Percentiles rank a stretch among this genome's conserved stretches.
Evolutionary conservation across 2,797 vertebrate species (phyloP).

Genomic region (Yasuhikotakia modesta): DNA sequence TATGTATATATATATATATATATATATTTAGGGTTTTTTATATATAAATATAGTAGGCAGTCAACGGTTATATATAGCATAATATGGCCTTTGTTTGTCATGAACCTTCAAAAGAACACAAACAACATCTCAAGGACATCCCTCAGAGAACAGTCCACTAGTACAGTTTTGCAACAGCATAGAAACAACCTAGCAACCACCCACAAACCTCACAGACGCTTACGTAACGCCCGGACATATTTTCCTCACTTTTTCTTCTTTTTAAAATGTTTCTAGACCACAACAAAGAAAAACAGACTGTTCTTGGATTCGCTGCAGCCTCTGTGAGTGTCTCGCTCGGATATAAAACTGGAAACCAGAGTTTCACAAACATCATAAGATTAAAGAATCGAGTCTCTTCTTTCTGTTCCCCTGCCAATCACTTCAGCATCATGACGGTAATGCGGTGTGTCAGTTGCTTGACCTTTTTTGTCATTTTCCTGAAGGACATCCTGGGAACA

Average conservation of each 20-base stretch:
- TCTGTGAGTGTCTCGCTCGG: neutral
- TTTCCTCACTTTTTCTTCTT: too few relatives aligned
- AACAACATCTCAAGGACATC: slow-evolving; percentile 42
- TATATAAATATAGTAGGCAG: too few relatives aligned
- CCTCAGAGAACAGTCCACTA: too few relatives aligned
- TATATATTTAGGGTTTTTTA: too few relatives aligned
- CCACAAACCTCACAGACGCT: too few relatives aligned
- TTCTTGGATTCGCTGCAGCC: slow-evolving; percentile 11
- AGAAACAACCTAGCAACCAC: neutral
- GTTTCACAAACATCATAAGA: slow-evolving; percentile 51
- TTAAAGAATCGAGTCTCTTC: slow-evolving; percentile 16
- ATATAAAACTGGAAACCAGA: neutral
- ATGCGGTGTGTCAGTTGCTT: slow-evolving; percentile 56
- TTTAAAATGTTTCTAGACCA: too few relatives aligned
- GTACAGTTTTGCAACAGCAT: too few relatives aligned
- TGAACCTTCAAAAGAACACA: slow-evolving; percentile 25
- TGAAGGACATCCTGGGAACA: slow-evolving; percentile 80
- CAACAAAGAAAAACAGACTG: slow-evolving; percentile 1
- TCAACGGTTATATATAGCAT: too few relatives aligned
- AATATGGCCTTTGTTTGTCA: slow-evolving; percentile 15
- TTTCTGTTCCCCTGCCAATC: slow-evolving; percentile 23
- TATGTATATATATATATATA: too few relatives aligned
- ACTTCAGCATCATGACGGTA: slow-evolving; percentile 54
- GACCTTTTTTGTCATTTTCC: slow-evolving; percentile 62
- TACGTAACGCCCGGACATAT: too few relatives aligned